A percentile compares a stretch with the other conserved stretches of the same genome.
Conservation (phyloP, 2,888 invertebrate species). For the Camptogramma bilineatum region DNA sequence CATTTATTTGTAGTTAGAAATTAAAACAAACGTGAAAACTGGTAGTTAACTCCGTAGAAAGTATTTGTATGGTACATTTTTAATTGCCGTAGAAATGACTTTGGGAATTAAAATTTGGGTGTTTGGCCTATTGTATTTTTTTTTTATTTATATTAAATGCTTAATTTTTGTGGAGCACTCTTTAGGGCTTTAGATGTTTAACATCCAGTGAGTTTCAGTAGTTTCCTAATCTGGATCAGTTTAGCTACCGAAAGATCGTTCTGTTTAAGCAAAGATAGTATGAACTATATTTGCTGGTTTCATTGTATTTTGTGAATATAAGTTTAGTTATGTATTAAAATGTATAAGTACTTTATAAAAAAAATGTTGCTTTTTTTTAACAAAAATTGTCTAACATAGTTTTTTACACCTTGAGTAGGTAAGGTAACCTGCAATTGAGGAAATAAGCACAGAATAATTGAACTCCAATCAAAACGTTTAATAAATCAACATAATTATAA, state of each 20-base stretch:
- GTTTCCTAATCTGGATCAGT: background rate
- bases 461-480: conserved; percentile 50
- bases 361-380: too few relatives aligned
- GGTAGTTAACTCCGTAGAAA: conserved; percentile 58
- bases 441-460: conserved; percentile 37
- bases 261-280: too few relatives aligned
- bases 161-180: background rate
- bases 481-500: conserved; percentile 72
- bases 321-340: too few relatives aligned
- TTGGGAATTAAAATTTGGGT: conserved; percentile 28
- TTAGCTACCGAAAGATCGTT: background rate
- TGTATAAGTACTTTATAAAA: too few relatives aligned
- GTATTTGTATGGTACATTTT: conserved; percentile 61
- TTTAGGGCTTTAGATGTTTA: background rate
- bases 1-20: conserved; percentile 72
- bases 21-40: conserved; percentile 67
- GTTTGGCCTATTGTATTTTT: conserved; percentile 17
- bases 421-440: conserved; percentile 24
- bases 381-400: background rate
- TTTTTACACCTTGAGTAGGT: background rate
- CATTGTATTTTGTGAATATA: too few relatives aligned
- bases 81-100: conserved; percentile 54
- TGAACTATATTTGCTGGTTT: too few relatives aligned
- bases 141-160: background rate
- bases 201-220: background rate